Conservation (phyloP, 2,113 vertebrate genomes). For the Ammodramus savannarum region DNA sequence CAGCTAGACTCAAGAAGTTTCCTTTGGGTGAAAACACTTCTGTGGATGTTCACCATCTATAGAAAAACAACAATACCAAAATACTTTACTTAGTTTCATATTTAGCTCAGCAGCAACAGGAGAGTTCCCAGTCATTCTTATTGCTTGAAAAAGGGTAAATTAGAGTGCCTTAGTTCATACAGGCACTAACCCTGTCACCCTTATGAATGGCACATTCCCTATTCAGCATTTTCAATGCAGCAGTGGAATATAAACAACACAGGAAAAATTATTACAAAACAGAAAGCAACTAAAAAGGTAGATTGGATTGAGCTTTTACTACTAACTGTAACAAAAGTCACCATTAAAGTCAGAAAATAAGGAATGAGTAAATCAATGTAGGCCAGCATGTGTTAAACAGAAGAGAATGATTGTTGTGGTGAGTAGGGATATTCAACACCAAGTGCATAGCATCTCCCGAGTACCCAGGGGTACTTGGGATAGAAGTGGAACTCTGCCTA, state of each 20-base stretch:
- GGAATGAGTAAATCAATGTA: not conserved
- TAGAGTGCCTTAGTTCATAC: not conserved
- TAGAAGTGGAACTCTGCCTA: not conserved
- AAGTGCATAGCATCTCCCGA: not conserved
- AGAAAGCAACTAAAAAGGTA: not conserved
- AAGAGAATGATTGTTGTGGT: not conserved
- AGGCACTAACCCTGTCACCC: not conserved
- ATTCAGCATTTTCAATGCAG: not conserved
- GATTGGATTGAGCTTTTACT: not conserved
- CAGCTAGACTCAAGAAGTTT: not conserved
- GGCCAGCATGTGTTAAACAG: not conserved
- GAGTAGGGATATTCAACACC: not conserved
- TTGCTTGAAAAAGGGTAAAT: not conserved
- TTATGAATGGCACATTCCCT: not conserved
- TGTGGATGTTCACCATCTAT: not conserved
- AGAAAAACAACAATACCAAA: not conserved
- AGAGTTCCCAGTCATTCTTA: not conserved
- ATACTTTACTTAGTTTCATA: not conserved
- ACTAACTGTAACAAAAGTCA: not conserved
- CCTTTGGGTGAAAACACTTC: not conserved
- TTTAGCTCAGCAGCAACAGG: not conserved
- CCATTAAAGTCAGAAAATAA: not conserved
- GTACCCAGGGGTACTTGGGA: no score
- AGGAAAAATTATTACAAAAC: not conserved
- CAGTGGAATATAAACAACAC: not conserved